A percentile compares a stretch with the other conserved stretches of the same genome.
phyloP scores from a whole-genome alignment of 2,888 invertebrate genomes.

The Phasia obesa region DNA sequence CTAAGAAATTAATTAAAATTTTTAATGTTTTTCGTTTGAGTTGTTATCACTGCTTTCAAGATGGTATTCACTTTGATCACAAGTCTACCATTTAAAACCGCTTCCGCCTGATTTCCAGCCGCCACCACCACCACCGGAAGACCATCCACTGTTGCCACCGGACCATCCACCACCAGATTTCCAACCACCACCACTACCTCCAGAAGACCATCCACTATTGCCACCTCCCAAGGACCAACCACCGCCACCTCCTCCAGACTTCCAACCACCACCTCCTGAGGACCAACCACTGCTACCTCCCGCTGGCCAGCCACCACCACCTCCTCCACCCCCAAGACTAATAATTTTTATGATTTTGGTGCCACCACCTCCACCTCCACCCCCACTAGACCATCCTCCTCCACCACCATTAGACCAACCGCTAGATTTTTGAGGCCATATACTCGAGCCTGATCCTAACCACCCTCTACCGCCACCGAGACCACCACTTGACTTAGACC shows the following conservation, averaged over 20 bases:
- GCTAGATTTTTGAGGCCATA: constrained; percentile 69
- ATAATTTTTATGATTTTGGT: constrained; percentile 63
- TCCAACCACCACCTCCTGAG: constrained; percentile 73
- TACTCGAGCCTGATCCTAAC: constrained; percentile 67
- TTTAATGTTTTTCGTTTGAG: constrained; percentile 11
- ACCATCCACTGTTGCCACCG: constrained; percentile 16
- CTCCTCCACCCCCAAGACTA: constrained; percentile 55
- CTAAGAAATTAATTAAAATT: constrained; percentile 19
- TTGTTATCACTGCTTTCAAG: constrained; percentile 54
- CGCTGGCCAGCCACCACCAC: constrained; percentile 74
- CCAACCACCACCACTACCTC: constrained; percentile 72
- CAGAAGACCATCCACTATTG: constrained; percentile 24
- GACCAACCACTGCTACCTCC: constrained; percentile 68
- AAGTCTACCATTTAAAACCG: constrained; percentile 72
- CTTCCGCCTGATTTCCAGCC: constrained; percentile 71
- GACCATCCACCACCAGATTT: constrained; percentile 72
- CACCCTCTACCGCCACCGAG: constrained; percentile 69
- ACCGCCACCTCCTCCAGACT: constrained; percentile 69
- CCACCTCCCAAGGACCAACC: too few species aligned
- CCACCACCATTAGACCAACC: constrained; percentile 73
- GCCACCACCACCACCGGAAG: constrained; percentile 66
- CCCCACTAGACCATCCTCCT: constrained; percentile 67
- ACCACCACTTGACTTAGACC: constrained; percentile 73
- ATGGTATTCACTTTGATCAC: not conserved
- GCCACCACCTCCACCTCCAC: constrained; percentile 60